Evolutionary conservation across 2,113 vertebrate genomes (phyloP), one percentile per base, ranked within the genome.

Genomic region (Terrapene triunguis): DNA sequence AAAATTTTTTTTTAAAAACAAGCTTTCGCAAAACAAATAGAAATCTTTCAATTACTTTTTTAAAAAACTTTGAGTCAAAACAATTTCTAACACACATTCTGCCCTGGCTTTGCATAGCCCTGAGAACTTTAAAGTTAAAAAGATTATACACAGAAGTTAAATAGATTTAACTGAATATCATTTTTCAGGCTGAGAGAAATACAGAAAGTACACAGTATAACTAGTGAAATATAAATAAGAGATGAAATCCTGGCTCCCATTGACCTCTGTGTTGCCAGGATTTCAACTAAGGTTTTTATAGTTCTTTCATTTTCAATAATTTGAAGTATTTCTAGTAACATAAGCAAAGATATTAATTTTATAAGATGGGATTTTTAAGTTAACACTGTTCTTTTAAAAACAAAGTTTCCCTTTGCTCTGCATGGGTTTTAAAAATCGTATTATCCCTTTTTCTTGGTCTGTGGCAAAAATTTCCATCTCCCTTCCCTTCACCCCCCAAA

Each of bases 221-320:
- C 47, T 79, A 50, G 44, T 12, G 27, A 84, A 25, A 89, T 86
- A 51, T 88, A 93, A 92, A 89, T 95, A 32, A 51, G 35, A 80
- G 12, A 6, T 76, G 76, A 92, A 95, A 93, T 74, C 91, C 86
- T 95, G 82, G 5, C 93, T 95, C 55, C 29, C 57, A 81, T 50
- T 53, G 2, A 80, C 85, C 86, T 84, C 83, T 91, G 10, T 88
- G 51, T 82, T 29, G 11, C 82, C 32, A 91, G 35, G 4, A 86
- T 94, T 92, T 96, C 12, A 29, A 12, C 87, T 19, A 53, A n/a
- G 4, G 29, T 96, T 59, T 72, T 3, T 85, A 62, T 16, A 81
- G 19, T 88, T 87, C 59, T 14, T 93, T 19, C 38, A 62, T 88
- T 94, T 88, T 53, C 55, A 69, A 47, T 14, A 50, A 80, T 88